A percentile compares a stretch with the other conserved stretches of the same genome.
phyloP scores from a whole-genome alignment of 1,140 invertebrate genomes.

The Drosophila gunungcola region DNA sequence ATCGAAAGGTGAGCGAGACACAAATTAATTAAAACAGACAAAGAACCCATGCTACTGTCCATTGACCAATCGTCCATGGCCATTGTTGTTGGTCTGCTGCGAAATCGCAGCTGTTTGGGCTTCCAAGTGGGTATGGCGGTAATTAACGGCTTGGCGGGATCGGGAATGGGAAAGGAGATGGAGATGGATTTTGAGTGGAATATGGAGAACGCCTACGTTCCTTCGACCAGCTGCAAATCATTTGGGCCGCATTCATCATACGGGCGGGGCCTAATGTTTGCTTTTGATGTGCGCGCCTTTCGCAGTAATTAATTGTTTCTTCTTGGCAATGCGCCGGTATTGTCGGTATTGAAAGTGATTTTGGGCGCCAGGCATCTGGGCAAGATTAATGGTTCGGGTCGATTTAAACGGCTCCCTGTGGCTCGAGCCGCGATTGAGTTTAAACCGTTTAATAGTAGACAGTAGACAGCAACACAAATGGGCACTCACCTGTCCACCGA shows the following conservation, averaged over 20 bases:
- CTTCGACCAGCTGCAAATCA: conserved; percentile 60
- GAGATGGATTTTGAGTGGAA: conserved; percentile 1
- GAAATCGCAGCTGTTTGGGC: conserved; percentile 49
- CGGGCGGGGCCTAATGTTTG: conserved; percentile 67
- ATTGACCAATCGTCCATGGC: conserved; percentile 13
- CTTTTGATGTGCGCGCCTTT: conserved; percentile 77
- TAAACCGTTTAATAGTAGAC: conserved; percentile 7
- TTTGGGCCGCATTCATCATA: conserved; percentile 80
- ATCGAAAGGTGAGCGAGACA: conserved; percentile 71
- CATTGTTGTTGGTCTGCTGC: conserved; percentile 46
- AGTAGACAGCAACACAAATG: conserved; percentile 3
- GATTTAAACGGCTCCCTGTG: conserved; percentile 15
- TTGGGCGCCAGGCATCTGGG: conserved; percentile 49
- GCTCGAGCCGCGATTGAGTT: neutral
- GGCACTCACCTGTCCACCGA: conserved; percentile 91
- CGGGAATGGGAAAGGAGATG: neutral
- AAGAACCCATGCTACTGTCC: conserved; percentile 32
- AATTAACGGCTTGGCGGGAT: conserved; percentile 58
- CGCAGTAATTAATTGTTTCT: conserved; percentile 77
- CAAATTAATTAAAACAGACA: conserved; percentile 79
- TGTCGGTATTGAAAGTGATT: conserved; percentile 61
- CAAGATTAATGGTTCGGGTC: conserved; percentile 64
- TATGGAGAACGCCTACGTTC: conserved; percentile 7
- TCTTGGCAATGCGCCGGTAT: conserved; percentile 28
- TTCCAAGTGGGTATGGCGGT: conserved; percentile 44